phyloP scores from a whole-genome alignment of 2,113 vertebrate species.

The Trematomus loennbergii region DNA sequence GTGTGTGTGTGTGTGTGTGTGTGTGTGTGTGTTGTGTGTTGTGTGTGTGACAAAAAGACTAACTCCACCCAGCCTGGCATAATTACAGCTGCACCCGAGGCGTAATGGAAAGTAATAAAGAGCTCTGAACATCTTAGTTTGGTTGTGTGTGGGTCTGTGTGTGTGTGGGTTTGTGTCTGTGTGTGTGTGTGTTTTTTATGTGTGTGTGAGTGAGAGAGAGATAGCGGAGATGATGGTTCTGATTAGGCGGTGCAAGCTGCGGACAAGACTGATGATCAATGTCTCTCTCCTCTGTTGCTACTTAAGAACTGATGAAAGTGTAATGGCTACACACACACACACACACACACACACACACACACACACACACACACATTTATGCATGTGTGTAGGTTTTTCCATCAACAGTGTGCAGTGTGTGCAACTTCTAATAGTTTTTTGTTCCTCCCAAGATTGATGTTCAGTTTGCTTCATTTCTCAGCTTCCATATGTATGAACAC shows the following conservation, averaged over 20 bases:
- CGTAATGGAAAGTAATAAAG: slow-evolving; percentile 69
- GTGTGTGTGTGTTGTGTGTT: background rate
- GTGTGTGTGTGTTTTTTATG: no score
- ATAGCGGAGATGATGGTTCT: slow-evolving; percentile 76
- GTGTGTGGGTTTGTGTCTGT: slow-evolving; percentile 22
- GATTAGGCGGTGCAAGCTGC: slow-evolving; percentile 69
- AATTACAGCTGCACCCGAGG: slow-evolving; percentile 52
- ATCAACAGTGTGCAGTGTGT: background rate
- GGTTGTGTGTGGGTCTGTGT: slow-evolving; percentile 8
- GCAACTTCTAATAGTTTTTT: slow-evolving; percentile 22
- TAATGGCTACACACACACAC: no score
- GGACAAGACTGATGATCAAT: slow-evolving; percentile 71
- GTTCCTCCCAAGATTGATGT: slow-evolving; percentile 26
- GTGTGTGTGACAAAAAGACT: slow-evolving; percentile 55
- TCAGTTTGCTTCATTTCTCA: slow-evolving; percentile 4
- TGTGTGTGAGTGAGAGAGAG: no score
- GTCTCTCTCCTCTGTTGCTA: slow-evolving; percentile 35
- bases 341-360: no score
- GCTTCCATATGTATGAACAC: slow-evolving; percentile 6
- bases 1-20: background rate
- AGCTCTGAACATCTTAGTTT: slow-evolving; percentile 53
- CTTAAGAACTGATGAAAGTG: slow-evolving; percentile 44
- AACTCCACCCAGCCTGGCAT: slow-evolving; percentile 47
- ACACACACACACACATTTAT: background rate
- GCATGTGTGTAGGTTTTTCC: background rate